Conservation (phyloP, 2,888 invertebrate genomes). For the Hylaea fasciaria region DNA sequence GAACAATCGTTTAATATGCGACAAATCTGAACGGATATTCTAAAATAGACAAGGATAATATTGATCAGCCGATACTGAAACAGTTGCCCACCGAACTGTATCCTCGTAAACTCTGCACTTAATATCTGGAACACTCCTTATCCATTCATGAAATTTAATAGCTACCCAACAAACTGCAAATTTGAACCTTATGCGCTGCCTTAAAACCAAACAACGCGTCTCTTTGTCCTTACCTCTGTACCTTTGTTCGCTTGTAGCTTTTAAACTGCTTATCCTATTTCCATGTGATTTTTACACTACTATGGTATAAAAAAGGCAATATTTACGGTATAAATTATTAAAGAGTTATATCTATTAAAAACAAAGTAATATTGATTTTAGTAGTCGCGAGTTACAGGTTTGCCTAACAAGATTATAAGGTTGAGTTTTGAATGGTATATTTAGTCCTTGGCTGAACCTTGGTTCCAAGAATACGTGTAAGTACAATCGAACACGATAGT, state of each 20-base stretch:
- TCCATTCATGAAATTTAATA: slow-evolving; percentile 30
- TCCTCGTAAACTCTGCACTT: slow-evolving; percentile 24
- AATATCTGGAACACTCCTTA: slow-evolving; percentile 28
- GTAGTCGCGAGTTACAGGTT: neutral
- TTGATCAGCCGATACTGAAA: slow-evolving; percentile 12
- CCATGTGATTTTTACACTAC: neutral
- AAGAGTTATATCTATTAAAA: neutral
- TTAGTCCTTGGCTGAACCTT: slow-evolving; percentile 19
- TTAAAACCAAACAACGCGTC: neutral
- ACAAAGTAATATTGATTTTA: neutral
- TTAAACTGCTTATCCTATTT: neutral
- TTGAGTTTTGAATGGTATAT: slow-evolving; percentile 2
- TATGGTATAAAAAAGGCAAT: neutral
- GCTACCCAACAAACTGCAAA: neutral
- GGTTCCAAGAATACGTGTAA: slow-evolving; percentile 13
- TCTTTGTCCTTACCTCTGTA: neutral
- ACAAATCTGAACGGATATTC: slow-evolving; percentile 16
- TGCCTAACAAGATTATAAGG: neutral
- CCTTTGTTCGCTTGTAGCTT: neutral
- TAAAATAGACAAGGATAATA: slow-evolving; percentile 22
- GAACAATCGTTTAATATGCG: too few relatives aligned
- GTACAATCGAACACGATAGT: slow-evolving; percentile 15
- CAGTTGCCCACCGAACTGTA: slow-evolving; percentile 13
- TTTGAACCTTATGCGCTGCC: slow-evolving; percentile 3
- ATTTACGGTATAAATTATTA: neutral